Percentiles rank a stretch among this genome's conserved stretches.
These are phyloP conservation scores for Rhabditoides inermis DNA, from an alignment of 2,888 invertebrate species.

Conservation along the genomic window DNA sequence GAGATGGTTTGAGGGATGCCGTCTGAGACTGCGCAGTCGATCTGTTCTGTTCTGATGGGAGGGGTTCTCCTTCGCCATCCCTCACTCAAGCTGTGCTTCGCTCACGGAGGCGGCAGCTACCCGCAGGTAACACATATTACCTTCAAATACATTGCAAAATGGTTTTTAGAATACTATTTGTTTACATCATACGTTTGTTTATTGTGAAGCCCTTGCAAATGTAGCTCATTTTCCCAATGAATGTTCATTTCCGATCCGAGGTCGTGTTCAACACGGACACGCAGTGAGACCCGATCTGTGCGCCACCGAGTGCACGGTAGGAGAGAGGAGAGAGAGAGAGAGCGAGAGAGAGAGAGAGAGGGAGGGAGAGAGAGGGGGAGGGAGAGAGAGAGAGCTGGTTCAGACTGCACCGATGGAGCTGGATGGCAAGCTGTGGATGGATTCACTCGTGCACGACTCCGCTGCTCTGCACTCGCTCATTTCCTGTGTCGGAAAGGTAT, in stretches of 20 bases:
- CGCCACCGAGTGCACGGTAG: conserved; percentile 54
- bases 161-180: too few species aligned
- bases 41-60: conserved; percentile 58
- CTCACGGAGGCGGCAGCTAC: conserved; percentile 59
- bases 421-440: conserved; percentile 57
- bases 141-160: too few species aligned
- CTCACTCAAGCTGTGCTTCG: conserved; percentile 57
- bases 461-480: conserved; percentile 56
- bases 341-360: too few species aligned
- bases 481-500: conserved; percentile 58
- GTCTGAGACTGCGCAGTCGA: conserved; percentile 59
- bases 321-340: too few species aligned
- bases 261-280: neutral
- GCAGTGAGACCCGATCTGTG: conserved; percentile 58
- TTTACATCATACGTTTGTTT: conserved; percentile 33
- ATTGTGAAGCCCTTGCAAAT: neutral
- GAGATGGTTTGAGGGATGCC: conserved; percentile 60
- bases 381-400: too few species aligned
- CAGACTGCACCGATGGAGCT: conserved; percentile 55
- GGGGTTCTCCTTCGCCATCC: conserved; percentile 58
- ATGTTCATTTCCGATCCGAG: neutral
- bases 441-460: conserved; percentile 58
- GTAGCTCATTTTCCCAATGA: neutral
- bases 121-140: conserved; percentile 59
- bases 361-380: conserved; percentile 48